phyloP scores from a whole-genome alignment of 1,140 invertebrate species.

The Caerostris extrusa region DNA sequence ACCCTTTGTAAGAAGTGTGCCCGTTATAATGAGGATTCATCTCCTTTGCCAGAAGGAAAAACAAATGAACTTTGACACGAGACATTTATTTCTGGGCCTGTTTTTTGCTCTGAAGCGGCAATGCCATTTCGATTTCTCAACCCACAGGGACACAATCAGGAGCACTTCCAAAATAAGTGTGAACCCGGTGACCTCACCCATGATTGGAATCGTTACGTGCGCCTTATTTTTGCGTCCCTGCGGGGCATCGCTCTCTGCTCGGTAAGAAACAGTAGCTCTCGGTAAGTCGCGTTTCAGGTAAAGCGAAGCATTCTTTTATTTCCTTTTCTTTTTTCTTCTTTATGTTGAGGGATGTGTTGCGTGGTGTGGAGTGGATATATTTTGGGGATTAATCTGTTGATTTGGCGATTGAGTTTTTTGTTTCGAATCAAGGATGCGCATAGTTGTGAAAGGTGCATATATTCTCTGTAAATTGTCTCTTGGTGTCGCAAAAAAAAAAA shows the following conservation, averaged over 20 bases:
- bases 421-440: no score
- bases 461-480: no score
- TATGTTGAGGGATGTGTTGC: no score
- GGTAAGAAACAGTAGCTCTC: conserved; percentile 39
- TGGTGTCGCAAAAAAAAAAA: no score
- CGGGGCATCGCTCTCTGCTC: conserved; percentile 9
- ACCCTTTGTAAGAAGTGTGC: not conserved
- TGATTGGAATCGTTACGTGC: conserved; percentile 63
- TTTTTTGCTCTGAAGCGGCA: conserved; percentile 1
- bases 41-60: not conserved
- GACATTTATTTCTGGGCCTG: conserved; percentile 39
- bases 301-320: not conserved
- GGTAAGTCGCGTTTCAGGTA: not conserved
- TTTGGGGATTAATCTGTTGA: not conserved
- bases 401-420: not conserved
- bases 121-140: conserved; percentile 20
- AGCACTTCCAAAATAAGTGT: conserved; percentile 9
- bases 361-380: not conserved
- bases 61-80: conserved; percentile 32
- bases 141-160: conserved; percentile 49
- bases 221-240: conserved; percentile 50
- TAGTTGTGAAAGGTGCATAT: no score
- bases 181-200: conserved; percentile 36
- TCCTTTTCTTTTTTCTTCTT: not conserved
- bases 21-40: conserved; percentile 14